Evolutionary conservation across 2,888 invertebrate genomes (phyloP).

Genomic region (Steinernema scapterisci): DNA sequence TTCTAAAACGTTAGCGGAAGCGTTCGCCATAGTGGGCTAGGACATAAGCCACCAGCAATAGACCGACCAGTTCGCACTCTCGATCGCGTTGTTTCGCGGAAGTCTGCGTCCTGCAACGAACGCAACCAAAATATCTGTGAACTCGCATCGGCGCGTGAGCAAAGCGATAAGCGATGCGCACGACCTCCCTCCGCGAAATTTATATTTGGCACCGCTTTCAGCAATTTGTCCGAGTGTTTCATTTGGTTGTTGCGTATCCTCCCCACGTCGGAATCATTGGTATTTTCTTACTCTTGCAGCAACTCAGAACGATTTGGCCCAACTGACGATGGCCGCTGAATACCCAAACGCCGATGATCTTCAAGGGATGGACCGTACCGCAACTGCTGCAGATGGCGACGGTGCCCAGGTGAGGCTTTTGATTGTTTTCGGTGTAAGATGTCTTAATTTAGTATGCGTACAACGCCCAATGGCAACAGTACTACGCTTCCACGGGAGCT

Average conservation of each 20-base stretch:
- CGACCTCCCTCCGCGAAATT: neutral
- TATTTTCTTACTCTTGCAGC: neutral
- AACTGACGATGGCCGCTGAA: neutral
- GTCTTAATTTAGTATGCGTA: neutral
- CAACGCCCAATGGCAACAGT: conserved; percentile 19
- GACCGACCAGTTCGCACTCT: no score
- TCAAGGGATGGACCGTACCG: neutral
- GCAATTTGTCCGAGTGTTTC: neutral
- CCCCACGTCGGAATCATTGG: no score
- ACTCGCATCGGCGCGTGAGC: conserved; percentile 2
- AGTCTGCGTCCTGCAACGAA: conserved; percentile 20
- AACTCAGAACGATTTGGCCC: neutral
- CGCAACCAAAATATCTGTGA: conserved; percentile 3
- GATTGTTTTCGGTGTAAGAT: neutral
- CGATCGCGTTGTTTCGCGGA: neutral
- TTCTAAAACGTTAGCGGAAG: no score
- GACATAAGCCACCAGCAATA: no score
- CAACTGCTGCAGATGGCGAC: neutral
- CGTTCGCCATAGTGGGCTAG: no score
- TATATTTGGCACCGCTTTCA: neutral
- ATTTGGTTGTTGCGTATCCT: neutral
- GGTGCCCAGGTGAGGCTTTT: neutral
- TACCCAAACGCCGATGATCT: neutral
- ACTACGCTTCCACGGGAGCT: neutral
- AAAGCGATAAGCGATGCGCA: conserved; percentile 18